Evolutionary conservation across 2,113 vertebrate species (phyloP).

Genomic region (Sapayoa aenigma): DNA sequence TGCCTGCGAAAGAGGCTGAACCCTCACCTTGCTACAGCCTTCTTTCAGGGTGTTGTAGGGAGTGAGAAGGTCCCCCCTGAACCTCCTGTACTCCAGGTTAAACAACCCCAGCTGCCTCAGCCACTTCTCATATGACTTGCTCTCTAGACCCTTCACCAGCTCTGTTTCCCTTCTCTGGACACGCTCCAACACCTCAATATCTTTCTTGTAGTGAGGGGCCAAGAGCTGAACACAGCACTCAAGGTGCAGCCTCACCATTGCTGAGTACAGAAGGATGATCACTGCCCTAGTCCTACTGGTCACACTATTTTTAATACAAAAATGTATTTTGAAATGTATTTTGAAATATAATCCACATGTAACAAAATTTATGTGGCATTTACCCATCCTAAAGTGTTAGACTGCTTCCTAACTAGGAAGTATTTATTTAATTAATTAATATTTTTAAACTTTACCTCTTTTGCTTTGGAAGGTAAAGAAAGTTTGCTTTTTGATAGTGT

Average conservation of each 20-base stretch:
- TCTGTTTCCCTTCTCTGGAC: not conserved
- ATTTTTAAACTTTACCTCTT: not conserved
- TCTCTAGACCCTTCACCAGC: not conserved
- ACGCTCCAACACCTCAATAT: not conserved
- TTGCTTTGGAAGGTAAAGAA: not conserved
- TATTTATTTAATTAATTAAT: not conserved
- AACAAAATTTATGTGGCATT: not conserved
- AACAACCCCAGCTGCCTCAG: not conserved
- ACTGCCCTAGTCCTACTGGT: not conserved
- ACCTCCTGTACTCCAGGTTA: not conserved
- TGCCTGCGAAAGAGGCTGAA: rapidly evolving
- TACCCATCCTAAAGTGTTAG: not conserved
- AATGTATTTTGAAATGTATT: not conserved
- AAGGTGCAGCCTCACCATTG: not conserved
- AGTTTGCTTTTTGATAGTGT: not conserved
- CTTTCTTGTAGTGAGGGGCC: not conserved
- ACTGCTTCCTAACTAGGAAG: not conserved
- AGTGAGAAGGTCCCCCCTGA: not conserved
- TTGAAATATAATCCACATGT: not conserved
- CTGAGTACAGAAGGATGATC: rapidly evolving
- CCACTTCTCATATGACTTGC: not conserved
- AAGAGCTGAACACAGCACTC: not conserved
- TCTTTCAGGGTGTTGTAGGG: not conserved
- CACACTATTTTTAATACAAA: not conserved
- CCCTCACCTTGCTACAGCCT: not conserved